These are phyloP conservation scores for Piezodorus guildinii DNA, from an alignment of 1,140 invertebrate species.

Conservation along the genomic window DNA sequence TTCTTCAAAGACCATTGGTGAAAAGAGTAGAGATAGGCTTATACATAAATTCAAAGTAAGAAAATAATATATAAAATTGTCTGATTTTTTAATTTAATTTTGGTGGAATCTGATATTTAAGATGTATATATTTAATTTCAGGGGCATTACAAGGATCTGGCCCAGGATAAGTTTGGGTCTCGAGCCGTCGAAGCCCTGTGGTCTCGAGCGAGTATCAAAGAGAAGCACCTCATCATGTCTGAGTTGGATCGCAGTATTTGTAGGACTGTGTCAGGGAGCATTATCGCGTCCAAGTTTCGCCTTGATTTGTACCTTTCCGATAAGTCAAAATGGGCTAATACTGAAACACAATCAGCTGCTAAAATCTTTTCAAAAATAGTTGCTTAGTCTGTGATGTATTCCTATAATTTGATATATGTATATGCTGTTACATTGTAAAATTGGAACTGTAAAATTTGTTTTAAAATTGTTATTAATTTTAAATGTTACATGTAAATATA, in stretches of 20 bases:
- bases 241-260: neutral
- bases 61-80: neutral
- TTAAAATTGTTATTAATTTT: too few species aligned
- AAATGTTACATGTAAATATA: too few species aligned
- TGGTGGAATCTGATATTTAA: too few species aligned
- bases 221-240: conserved; percentile 8
- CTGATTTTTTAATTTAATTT: too few species aligned
- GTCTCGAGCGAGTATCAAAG: neutral
- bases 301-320: conserved; percentile 14
- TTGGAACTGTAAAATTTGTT: too few species aligned
- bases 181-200: conserved; percentile 7
- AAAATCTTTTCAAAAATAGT: conserved; percentile 2
- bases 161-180: conserved; percentile 7
- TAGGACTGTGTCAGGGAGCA: neutral
- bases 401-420: too few species aligned
- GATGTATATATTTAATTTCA: conserved; percentile 9
- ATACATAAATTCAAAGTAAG: conserved; percentile 11
- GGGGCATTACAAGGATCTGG: conserved; percentile 8
- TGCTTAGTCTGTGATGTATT: neutral
- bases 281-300: neutral
- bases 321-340: conserved; percentile 13
- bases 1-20: conserved; percentile 6
- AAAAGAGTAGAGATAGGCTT: conserved; percentile 9
- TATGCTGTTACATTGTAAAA: too few species aligned
- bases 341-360: neutral